Evolutionary conservation across 2,888 invertebrate genomes (phyloP).

Genomic region (Orthosia cruda): DNA sequence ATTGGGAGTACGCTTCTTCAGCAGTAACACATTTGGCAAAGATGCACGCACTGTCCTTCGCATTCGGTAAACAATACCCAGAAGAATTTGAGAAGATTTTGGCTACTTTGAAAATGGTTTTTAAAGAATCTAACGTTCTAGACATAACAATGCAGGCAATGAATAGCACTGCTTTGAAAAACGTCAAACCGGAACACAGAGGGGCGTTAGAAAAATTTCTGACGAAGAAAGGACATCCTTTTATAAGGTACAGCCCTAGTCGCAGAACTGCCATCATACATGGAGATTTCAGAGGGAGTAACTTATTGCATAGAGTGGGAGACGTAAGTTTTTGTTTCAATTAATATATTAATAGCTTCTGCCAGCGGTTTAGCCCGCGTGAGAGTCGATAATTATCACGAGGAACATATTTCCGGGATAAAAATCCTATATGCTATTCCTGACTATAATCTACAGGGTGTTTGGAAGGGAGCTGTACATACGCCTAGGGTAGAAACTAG

Average conservation of each 20-base stretch:
- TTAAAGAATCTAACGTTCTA: not conserved
- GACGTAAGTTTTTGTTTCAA: conserved; percentile 48
- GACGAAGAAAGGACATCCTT: not conserved
- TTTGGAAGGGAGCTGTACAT: too few species aligned
- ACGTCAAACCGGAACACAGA: conserved; percentile 2
- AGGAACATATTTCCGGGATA: too few species aligned
- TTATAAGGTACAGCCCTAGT: not conserved
- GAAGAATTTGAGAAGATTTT: conserved; percentile 63
- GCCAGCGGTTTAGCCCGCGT: too few species aligned
- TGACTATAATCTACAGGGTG: too few species aligned
- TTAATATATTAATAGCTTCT: too few species aligned
- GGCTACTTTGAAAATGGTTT: not conserved
- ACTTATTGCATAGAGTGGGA: conserved; percentile 67
- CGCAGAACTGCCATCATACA: conserved; percentile 10
- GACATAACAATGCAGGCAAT: not conserved
- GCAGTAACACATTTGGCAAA: conserved; percentile 74
- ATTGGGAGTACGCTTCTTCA: conserved; percentile 71
- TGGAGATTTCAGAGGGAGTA: conserved; percentile 73
- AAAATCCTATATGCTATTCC: too few species aligned
- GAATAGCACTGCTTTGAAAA: not conserved
- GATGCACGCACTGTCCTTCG: conserved; percentile 79
- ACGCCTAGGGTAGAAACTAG: too few species aligned
- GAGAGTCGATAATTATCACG: too few species aligned
- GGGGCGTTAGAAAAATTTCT: not conserved
- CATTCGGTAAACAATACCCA: conserved; percentile 72